Percentiles rank a stretch among this genome's conserved stretches.
These are phyloP conservation scores for Doryteuthis pealeii DNA, from an alignment of 1,140 invertebrate species.

Conservation along the genomic window DNA sequence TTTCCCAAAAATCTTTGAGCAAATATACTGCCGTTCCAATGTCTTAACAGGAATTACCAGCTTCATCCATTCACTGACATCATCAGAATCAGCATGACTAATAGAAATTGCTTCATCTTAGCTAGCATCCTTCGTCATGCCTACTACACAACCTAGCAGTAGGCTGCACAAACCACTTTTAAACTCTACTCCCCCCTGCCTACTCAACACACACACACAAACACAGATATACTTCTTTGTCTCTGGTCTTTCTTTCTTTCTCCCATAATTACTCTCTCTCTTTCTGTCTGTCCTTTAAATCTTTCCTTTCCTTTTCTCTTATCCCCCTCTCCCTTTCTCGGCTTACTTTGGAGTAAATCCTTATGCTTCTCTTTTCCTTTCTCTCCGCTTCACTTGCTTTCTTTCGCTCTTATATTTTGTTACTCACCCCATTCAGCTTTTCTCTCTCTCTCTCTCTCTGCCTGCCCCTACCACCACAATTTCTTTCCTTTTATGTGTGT, in stretches of 20 bases:
- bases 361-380: background rate
- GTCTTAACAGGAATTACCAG: too few relatives aligned
- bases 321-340: slow-evolving; percentile 14
- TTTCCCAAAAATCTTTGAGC: too few relatives aligned
- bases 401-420: background rate
- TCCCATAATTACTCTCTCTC: background rate
- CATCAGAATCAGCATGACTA: too few relatives aligned
- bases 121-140: too few relatives aligned
- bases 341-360: background rate
- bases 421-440: background rate
- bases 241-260: background rate
- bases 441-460: slow-evolving; percentile 10
- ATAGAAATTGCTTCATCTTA: too few relatives aligned
- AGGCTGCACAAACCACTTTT: too few relatives aligned
- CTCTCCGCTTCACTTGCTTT: slow-evolving; percentile 5
- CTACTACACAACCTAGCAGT: too few relatives aligned
- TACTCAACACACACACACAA: background rate
- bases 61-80: too few relatives aligned
- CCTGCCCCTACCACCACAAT: too few relatives aligned
- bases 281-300: slow-evolving; percentile 3
- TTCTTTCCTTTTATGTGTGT: too few relatives aligned
- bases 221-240: background rate
- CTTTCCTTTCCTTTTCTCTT: slow-evolving; percentile 8
- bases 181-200: background rate
- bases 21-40: too few relatives aligned